Conservation (phyloP, 2,888 invertebrate species). For the Oxytorus armatus region DNA sequence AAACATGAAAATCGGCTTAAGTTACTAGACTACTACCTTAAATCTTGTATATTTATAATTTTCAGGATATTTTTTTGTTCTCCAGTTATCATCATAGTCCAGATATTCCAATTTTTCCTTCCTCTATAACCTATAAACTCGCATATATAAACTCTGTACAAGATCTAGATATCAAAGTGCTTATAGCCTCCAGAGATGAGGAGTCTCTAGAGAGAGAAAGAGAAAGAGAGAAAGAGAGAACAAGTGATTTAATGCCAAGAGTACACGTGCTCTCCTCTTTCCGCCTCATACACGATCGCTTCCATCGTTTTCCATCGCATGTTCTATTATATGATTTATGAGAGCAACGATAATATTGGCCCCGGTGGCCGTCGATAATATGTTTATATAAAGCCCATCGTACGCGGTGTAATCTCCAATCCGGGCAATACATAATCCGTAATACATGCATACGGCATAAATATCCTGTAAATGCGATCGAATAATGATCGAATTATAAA, state of each 20-base stretch:
- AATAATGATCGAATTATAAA: conserved; percentile 42
- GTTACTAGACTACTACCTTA: too few relatives aligned
- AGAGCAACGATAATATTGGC: conserved; percentile 49
- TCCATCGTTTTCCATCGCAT: conserved; percentile 48
- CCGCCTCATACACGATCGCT: conserved; percentile 13
- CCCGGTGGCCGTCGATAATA: conserved; percentile 56
- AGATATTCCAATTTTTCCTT: background rate
- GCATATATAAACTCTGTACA: conserved; percentile 21
- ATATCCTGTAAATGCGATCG: conserved; percentile 34
- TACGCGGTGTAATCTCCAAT: conserved; percentile 26
- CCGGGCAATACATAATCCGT: conserved; percentile 38
- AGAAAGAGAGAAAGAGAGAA: conserved; percentile 43
- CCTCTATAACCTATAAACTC: background rate
- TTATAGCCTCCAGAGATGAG: conserved; percentile 48
- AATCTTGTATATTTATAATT: too few relatives aligned
- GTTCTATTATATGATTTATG: conserved; percentile 62
- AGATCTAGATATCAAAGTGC: conserved; percentile 67
- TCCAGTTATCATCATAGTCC: too few relatives aligned
- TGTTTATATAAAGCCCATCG: conserved; percentile 39
- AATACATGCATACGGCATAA: conserved; percentile 31
- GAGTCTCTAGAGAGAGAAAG: conserved; percentile 42
- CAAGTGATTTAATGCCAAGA: conserved; percentile 66
- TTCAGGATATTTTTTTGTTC: background rate
- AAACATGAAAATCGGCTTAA: too few relatives aligned
- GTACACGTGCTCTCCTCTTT: conserved; percentile 48